phyloP scores from a whole-genome alignment of 2,113 vertebrate genomes.

The Aldabrachelys gigantea region DNA sequence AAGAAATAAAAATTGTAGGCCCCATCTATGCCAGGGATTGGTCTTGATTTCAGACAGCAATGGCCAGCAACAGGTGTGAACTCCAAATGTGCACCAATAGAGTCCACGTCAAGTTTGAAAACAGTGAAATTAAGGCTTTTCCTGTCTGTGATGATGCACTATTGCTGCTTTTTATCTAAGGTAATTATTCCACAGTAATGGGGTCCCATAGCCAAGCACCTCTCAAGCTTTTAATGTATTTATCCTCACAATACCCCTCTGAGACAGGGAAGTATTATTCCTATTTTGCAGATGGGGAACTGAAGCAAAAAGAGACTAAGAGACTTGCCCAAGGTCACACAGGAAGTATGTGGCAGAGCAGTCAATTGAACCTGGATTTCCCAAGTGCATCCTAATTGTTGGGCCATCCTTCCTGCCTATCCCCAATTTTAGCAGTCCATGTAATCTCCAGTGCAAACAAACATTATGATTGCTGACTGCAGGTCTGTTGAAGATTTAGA shows the following conservation, averaged over 20 bases:
- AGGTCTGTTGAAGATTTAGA: neutral
- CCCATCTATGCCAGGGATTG: neutral
- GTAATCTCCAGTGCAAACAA: neutral
- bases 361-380: neutral
- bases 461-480: neutral
- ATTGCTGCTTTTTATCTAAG: neutral
- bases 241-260: neutral
- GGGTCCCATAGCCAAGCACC: neutral
- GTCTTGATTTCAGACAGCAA: neutral
- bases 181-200: neutral
- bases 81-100: neutral
- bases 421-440: neutral
- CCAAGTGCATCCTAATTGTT: neutral
- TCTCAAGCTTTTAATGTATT: neutral
- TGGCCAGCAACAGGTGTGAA: neutral
- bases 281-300: neutral
- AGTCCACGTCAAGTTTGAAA: neutral
- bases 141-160: neutral
- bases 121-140: neutral
- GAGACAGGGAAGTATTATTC: neutral
- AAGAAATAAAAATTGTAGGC: neutral
- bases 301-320: neutral
- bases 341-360: neutral
- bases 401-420: neutral
- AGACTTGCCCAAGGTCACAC: neutral